Conservation (phyloP, 2,888 invertebrate species). For the Amiota communis region DNA sequence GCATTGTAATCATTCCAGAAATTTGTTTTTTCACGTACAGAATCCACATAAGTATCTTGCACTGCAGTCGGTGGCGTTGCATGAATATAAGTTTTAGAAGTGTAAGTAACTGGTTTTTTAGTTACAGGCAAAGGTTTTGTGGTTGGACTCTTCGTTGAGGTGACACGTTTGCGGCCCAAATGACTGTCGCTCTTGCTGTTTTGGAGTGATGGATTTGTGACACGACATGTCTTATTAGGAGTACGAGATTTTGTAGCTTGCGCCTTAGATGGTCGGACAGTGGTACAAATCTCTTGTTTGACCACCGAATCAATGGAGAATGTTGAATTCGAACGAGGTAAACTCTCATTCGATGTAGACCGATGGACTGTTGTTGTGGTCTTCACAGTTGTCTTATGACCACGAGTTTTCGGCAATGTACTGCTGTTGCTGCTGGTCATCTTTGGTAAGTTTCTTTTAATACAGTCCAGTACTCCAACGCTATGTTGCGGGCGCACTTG, state of each 20-base stretch:
- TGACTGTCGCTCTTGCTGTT: slow-evolving; percentile 62
- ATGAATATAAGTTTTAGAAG: slow-evolving; percentile 34
- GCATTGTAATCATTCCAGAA: slow-evolving; percentile 76
- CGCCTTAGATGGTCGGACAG: slow-evolving; percentile 50
- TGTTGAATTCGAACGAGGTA: slow-evolving; percentile 71
- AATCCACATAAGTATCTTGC: slow-evolving; percentile 74
- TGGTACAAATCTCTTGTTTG: slow-evolving; percentile 55
- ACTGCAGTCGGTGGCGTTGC: neutral
- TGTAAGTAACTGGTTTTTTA: slow-evolving; percentile 24
- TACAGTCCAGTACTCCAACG: slow-evolving; percentile 45
- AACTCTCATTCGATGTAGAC: slow-evolving; percentile 66
- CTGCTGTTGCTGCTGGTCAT: slow-evolving; percentile 32
- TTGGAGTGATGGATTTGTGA: slow-evolving; percentile 42
- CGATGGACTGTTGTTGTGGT: slow-evolving; percentile 46
- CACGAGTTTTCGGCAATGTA: slow-evolving; percentile 34
- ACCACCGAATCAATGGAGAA: slow-evolving; percentile 71
- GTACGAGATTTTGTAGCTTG: slow-evolving; percentile 37
- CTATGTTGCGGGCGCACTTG: slow-evolving; percentile 52
- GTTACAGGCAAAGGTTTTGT: slow-evolving; percentile 64
- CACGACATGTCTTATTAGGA: neutral
- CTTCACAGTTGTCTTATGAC: slow-evolving; percentile 35
- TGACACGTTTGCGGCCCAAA: slow-evolving; percentile 56
- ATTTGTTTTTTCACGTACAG: slow-evolving; percentile 81
- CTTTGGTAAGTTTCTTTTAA: slow-evolving; percentile 44
- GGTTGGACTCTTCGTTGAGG: slow-evolving; percentile 73